Evolutionary conservation across 2,797 vertebrate genomes (phyloP), one percentile per base, ranked within the genome.

Genomic region (Syngnathus rostellatus): DNA sequence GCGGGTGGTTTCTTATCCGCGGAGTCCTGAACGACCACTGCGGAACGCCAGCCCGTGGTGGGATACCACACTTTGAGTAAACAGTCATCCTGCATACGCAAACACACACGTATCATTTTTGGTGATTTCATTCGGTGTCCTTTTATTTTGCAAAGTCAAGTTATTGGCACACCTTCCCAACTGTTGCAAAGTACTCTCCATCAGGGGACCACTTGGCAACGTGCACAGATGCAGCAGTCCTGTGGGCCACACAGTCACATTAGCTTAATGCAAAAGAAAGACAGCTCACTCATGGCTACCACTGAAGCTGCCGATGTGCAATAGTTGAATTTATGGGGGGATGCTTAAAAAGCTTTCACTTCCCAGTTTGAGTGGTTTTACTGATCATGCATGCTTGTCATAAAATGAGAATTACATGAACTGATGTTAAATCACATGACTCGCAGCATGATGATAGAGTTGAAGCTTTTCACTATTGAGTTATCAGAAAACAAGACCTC

Each of bases 21-120:
- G 21, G 78, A 87, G 71, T 97, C 94, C 55, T 93, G 93, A 60
- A 94, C 89, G 72, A 96, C 92, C 82, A 98, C 94, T 25, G 95
- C 94, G 17, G 95, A 94, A 65, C 95, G 95, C 96, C 96, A 99
- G 59, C 92, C 94, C 67, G 92, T 94, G 86, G 93, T 94, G 63
- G 94, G 92, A 78, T 99, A 98, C 97, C 96, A 99, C 63, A 99
- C 94, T 85, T 99, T 99, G 72, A 99, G 84, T 72, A 99, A 91
- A 87, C 95, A 98, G 79, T 99, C 97, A 87, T 98, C 94, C 97
- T 99, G 88, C 8, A 12, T 38, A 64, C 23, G 39, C 17, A 73
- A 40, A 1, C 5, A 58, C 6, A 5, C 39, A 55, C 4, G 23
- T 8, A 58, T 8, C 14, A 14, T 16, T 58, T 8, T 25, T 6